Evolutionary conservation across 2,797 vertebrate genomes (phyloP).

Genomic region (Phylloscopus collybita): DNA sequence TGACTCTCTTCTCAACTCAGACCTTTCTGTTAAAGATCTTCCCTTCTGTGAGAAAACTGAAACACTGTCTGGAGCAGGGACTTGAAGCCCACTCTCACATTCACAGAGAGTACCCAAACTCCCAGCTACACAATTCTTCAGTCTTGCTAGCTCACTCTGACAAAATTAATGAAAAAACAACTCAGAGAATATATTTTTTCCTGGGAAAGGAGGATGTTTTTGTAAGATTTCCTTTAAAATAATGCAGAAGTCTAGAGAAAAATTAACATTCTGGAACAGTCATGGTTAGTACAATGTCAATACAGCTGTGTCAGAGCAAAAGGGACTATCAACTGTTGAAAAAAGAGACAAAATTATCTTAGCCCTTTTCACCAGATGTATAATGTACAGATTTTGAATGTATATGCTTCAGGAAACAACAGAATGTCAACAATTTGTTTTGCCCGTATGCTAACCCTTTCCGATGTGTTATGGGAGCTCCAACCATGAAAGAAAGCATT

Average conservation of each 20-base stretch:
- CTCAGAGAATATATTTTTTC: background rate
- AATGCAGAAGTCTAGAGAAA: background rate
- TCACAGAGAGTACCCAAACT: background rate
- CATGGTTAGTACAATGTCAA: background rate
- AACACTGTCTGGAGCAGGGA: background rate
- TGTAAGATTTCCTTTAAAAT: background rate
- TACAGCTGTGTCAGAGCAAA: background rate
- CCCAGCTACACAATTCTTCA: background rate
- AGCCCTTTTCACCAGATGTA: background rate
- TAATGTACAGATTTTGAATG: slow-evolving; percentile 10
- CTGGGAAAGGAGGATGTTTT: background rate
- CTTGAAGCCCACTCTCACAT: background rate
- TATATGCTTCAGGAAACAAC: slow-evolving; percentile 19
- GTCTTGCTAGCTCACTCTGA: background rate
- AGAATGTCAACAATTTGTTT: slow-evolving; percentile 26
- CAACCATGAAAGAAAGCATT: slow-evolving; percentile 5
- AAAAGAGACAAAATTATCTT: background rate
- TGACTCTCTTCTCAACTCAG: background rate
- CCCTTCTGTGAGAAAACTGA: background rate
- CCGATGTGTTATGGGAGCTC: background rate
- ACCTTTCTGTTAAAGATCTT: background rate
- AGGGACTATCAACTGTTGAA: background rate
- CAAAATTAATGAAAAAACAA: background rate
- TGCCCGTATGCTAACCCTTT: background rate
- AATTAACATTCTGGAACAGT: background rate